Base-by-base conservation (phyloP, 1,140 invertebrate genomes). In the Drosophila rufa region DNA sequence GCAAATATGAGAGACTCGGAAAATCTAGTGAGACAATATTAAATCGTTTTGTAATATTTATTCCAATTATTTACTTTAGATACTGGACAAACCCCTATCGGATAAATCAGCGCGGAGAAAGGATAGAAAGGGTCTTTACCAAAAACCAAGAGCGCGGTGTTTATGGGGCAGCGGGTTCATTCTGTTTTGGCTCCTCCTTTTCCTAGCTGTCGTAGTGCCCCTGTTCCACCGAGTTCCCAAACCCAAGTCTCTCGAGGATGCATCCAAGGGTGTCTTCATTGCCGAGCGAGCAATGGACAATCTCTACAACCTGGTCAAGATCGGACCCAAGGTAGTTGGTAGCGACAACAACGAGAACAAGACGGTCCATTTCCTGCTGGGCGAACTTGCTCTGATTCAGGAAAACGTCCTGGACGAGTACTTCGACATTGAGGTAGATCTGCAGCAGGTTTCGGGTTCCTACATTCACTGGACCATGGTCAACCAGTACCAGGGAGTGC, bases 391-490 rank as follows among this genome's bases (percentile, higher is more conserved):
- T 6, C 19, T 58, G 5, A 84, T 92, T 2, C 22, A 75, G 14
- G 30, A 47, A 27, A 46, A 57, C 33, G 60, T 91, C 19, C 59
- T 69, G 0, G 12, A 40, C 0, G 75, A 91, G 38, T 45, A 57
- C 8, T 91, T 78, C 14, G 73, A 65, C 14, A 14, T 92, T 40
- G 87, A 92, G 12, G n/a, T 89, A 0, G 78, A 85, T 48, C 19
- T 73, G 3, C 86, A 91, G 75, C 95, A 94, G 81, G 95, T 95
- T 6, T 95, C 94, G 71, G 97, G 97, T 2, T 94, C 95, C 22
- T 98, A 95, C 46, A 95, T 96, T 93, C 92, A 96, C 1, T 95
- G 96, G 90, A 95, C 95, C 93, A 92, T 96, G 1, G 95, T 95
- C 2, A 95, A 95, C 91, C 94, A 95, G 67, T 96, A 96, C 75